A percentile compares a stretch with the other conserved stretches of the same genome.
Evolutionary conservation across 2,888 invertebrate genomes (phyloP).

Genomic region (Nudaria mundana): DNA sequence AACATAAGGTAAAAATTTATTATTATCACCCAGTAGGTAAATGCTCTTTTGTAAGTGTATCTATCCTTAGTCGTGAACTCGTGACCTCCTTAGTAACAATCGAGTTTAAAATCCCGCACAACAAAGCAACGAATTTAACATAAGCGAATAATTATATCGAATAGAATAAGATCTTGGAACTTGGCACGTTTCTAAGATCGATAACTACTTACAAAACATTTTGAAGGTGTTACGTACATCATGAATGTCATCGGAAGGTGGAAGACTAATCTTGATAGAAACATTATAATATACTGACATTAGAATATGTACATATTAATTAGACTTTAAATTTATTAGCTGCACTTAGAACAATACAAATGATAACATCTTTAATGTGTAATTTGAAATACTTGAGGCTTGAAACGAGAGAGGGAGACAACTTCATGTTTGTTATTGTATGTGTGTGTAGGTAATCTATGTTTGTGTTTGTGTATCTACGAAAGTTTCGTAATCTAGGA

Average conservation of each 20-base stretch:
- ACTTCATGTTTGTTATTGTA: constrained; percentile 5
- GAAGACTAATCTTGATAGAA: constrained; percentile 28
- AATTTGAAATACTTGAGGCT: constrained; percentile 19
- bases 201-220: constrained; percentile 16
- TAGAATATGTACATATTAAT: constrained; percentile 19
- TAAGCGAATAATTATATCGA: no score
- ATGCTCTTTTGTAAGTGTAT: no score
- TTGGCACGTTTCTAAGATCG: constrained; percentile 20
- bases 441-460: neutral
- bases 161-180: no score
- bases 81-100: no score
- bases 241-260: constrained; percentile 26
- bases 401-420: no score
- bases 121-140: no score
- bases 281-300: constrained; percentile 5
- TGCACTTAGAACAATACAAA: constrained; percentile 26
- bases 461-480: neutral
- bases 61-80: no score
- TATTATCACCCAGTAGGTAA: no score
- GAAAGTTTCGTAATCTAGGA: neutral
- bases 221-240: constrained; percentile 25
- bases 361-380: constrained; percentile 27
- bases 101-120: no score
- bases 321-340: constrained; percentile 22
- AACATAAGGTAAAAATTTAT: no score